phyloP scores from a whole-genome alignment of 1,140 invertebrate genomes.

The Ooceraea biroi region DNA sequence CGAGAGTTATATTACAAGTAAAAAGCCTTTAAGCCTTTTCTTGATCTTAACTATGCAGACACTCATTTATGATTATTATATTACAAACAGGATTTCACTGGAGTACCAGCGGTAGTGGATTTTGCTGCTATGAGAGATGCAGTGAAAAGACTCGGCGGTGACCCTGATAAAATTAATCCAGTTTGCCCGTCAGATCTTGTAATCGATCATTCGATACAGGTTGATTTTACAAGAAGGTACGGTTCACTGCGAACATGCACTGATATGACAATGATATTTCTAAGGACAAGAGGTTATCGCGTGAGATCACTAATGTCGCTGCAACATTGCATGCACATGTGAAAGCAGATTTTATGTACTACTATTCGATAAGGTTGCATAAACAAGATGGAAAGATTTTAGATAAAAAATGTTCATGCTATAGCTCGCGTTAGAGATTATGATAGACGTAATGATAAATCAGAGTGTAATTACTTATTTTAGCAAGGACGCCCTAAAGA shows the following conservation, averaged over 20 bases:
- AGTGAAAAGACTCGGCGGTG: slow-evolving; percentile 93
- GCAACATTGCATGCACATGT: not conserved
- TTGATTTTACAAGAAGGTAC: slow-evolving; percentile 96
- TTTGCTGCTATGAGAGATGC: slow-evolving; percentile 99
- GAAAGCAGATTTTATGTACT: not conserved
- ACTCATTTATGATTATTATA: slow-evolving; percentile 33
- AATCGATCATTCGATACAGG: slow-evolving; percentile 99
- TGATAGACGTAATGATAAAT: slow-evolving; percentile 9
- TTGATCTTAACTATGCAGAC: not conserved
- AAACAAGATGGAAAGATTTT: not conserved
- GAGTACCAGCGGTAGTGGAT: slow-evolving; percentile 99
- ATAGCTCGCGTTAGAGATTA: not conserved
- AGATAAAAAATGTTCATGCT: not conserved
- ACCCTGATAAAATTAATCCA: slow-evolving; percentile 98
- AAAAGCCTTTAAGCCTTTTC: not conserved
- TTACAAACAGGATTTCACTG: slow-evolving; percentile 93
- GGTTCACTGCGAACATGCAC: slow-evolving; percentile 29
- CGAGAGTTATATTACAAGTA: slow-evolving; percentile 97
- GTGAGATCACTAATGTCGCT: not conserved
- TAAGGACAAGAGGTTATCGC: slow-evolving; percentile 50
- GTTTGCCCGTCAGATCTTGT: slow-evolving; percentile 98
- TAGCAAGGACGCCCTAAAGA: slow-evolving; percentile 94
- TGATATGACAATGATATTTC: slow-evolving; percentile 2
- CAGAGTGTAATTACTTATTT: slow-evolving; percentile 4
- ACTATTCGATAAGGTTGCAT: slow-evolving; percentile 13